Evolutionary conservation across 2,888 invertebrate genomes (phyloP).

Genomic region (Tineola bisselliella): DNA sequence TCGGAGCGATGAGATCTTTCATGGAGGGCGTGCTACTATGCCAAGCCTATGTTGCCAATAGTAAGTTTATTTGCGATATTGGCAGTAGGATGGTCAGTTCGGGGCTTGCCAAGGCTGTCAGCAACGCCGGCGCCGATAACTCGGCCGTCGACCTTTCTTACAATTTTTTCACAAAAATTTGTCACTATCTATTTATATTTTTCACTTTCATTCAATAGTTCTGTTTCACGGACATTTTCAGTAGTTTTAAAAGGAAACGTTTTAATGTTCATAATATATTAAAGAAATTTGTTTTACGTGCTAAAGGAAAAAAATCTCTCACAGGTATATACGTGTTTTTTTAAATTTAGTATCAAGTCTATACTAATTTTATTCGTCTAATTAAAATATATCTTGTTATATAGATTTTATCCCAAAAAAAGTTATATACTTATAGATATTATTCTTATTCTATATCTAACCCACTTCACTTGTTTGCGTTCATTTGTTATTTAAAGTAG

Average conservation of each 20-base stretch:
- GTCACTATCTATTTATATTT: background rate
- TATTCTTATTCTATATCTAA: no score
- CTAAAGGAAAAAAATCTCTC: no score
- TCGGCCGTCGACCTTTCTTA: conserved; percentile 44
- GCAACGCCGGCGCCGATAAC: conserved; percentile 40
- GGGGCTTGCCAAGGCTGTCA: conserved; percentile 49
- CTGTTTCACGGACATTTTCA: background rate
- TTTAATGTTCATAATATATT: no score
- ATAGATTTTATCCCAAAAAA: no score
- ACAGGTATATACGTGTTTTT: no score
- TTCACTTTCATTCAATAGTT: background rate
- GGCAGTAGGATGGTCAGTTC: conserved; percentile 35
- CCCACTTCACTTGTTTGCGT: no score
- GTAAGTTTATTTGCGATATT: conserved; percentile 62
- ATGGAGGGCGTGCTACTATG: conserved; percentile 41
- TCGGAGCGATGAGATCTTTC: conserved; percentile 24
- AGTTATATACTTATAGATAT: no score
- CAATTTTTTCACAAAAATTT: background rate
- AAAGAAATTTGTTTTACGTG: no score
- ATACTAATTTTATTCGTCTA: no score
- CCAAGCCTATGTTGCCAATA: conserved; percentile 56
- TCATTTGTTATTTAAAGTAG: no score
- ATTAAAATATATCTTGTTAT: no score
- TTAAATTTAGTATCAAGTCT: no score
- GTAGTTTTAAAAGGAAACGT: background rate